Percentiles rank a stretch among this genome's conserved stretches.
Evolutionary conservation across 2,113 vertebrate species (phyloP).

Genomic region (Malurus melanocephalus): DNA sequence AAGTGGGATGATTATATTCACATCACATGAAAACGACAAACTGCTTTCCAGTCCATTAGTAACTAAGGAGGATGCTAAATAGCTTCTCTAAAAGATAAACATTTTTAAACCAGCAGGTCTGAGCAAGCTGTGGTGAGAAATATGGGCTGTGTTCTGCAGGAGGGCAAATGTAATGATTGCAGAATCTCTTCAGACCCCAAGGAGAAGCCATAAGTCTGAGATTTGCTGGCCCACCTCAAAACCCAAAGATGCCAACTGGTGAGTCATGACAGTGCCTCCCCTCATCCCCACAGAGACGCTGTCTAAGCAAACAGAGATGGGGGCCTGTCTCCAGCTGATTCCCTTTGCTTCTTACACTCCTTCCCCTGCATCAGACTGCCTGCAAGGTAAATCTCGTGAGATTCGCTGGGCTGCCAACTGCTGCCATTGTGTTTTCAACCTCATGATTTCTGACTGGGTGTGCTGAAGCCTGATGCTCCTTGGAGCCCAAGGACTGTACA

Average conservation of each 20-base stretch:
- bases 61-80: slow-evolving; percentile 69
- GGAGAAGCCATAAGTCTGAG: neutral
- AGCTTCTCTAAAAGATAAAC: slow-evolving; percentile 66
- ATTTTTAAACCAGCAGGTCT: slow-evolving; percentile 62
- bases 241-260: neutral
- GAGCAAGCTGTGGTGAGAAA: slow-evolving; percentile 56
- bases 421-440: slow-evolving; percentile 4
- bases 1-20: slow-evolving; percentile 66
- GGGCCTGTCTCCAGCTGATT: neutral
- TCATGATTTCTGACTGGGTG: neutral
- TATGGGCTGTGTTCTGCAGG: slow-evolving; percentile 35
- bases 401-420: slow-evolving; percentile 5
- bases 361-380: neutral
- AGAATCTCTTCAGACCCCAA: neutral
- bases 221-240: slow-evolving; percentile 10
- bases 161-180: slow-evolving; percentile 38
- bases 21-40: slow-evolving; percentile 64
- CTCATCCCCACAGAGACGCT: neutral
- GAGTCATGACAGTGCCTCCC: neutral
- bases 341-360: neutral
- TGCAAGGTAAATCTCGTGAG: neutral
- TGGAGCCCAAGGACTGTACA: neutral
- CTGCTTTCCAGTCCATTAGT: slow-evolving; percentile 68
- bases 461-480: slow-evolving; percentile 13
- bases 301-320: neutral